phyloP scores from a whole-genome alignment of 2,797 vertebrate genomes.

The Gymnothorax reevesii region DNA sequence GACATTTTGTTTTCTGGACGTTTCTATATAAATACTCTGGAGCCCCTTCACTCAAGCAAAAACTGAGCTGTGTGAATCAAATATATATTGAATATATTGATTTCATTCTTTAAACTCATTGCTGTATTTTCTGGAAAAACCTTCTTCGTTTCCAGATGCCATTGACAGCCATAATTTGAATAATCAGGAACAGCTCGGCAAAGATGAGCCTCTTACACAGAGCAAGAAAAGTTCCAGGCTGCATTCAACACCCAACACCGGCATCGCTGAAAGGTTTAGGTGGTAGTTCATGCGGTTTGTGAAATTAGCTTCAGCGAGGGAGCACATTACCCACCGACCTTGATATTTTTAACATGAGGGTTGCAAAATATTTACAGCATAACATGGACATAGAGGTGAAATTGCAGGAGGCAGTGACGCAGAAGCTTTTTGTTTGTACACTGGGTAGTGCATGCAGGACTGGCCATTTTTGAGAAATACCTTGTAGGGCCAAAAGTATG shows the following conservation, averaged over 20 bases:
- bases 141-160: not conserved
- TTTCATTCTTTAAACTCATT: not conserved
- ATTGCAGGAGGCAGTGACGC: not conserved
- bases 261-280: not conserved
- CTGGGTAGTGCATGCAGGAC: not conserved
- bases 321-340: not conserved
- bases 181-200: not conserved
- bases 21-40: not conserved
- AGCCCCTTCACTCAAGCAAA: not conserved
- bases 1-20: slow-evolving; percentile 1
- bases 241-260: not conserved
- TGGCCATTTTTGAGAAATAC: not conserved
- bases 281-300: not conserved
- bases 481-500: no score
- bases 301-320: not conserved
- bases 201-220: not conserved
- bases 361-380: slow-evolving; percentile 13
- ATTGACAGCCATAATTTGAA: not conserved
- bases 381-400: not conserved
- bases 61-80: not conserved
- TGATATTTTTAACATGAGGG: slow-evolving; percentile 15
- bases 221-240: not conserved
- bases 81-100: not conserved
- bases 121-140: no score
- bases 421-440: not conserved